phyloP scores from a whole-genome alignment of 2,797 vertebrate species.

The Mareca penelope region DNA sequence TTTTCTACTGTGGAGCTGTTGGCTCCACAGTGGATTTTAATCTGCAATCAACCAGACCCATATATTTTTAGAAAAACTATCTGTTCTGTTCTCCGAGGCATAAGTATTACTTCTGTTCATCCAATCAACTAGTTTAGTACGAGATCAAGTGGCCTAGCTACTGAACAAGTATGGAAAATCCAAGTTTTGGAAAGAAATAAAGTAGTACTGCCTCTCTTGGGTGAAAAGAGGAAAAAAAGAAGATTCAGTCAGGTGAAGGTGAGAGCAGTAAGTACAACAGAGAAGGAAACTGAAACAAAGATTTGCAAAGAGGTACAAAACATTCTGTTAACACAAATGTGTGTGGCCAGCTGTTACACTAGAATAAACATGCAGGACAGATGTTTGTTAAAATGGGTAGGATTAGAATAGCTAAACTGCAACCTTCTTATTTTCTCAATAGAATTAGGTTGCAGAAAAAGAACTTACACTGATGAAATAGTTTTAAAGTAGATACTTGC shows the following conservation, averaged over 20 bases:
- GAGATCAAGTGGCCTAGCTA: background rate
- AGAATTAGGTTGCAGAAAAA: background rate
- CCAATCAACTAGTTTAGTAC: background rate
- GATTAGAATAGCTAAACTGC: background rate
- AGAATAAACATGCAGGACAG: background rate
- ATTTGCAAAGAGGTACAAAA: background rate
- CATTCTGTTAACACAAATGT: background rate
- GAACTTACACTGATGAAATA: background rate
- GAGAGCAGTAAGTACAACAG: background rate
- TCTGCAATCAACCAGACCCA: background rate
- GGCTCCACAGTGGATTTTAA: background rate
- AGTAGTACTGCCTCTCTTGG: background rate
- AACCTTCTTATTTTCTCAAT: background rate
- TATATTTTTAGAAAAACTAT: background rate
- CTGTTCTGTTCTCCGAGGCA: background rate
- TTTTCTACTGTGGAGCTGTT: background rate
- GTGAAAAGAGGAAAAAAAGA: background rate
- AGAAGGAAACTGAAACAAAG: background rate
- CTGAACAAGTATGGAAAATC: background rate
- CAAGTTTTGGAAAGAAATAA: background rate
- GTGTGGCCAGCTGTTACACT: background rate
- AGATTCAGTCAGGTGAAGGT: background rate
- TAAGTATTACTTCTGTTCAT: background rate
- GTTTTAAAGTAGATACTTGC: background rate
- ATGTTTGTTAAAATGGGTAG: conserved; percentile 9